phyloP scores from a whole-genome alignment of 1,140 invertebrate species.

The Brachionus sp. region DNA sequence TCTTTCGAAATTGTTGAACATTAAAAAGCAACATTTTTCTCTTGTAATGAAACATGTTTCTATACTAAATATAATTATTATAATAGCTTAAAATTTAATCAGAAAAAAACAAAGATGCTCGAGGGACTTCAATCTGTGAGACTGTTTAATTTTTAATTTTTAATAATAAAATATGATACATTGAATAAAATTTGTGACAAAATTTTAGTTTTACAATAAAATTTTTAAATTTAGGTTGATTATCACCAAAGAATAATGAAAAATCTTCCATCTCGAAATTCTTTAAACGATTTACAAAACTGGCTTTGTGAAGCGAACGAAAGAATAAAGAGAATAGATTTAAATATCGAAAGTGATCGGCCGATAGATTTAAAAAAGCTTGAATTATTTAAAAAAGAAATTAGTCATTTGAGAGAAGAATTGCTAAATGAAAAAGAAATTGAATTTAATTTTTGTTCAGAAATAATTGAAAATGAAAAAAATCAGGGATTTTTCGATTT shows the following conservation, averaged over 20 bases:
- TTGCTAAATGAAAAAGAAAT: background rate
- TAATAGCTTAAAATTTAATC: no score
- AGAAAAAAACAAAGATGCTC: no score
- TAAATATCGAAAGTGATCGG: background rate
- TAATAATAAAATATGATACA: no score
- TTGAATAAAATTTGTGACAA: no score
- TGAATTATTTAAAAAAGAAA: background rate
- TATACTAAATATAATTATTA: no score
- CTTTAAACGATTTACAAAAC: background rate
- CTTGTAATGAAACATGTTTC: no score
- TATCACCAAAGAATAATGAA: constrained; percentile 34
- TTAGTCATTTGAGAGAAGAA: background rate
- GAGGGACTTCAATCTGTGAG: no score
- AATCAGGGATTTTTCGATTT: constrained; percentile 37
- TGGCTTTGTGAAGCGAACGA: background rate
- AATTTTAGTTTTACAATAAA: background rate
- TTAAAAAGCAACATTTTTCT: no score
- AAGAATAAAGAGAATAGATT: background rate
- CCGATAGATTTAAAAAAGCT: background rate
- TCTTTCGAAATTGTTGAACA: no score
- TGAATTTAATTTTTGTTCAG: background rate
- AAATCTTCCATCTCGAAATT: constrained; percentile 26
- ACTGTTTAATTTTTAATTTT: no score
- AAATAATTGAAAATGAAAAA: constrained; percentile 5
- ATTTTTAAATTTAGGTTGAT: background rate